Base-by-base conservation (phyloP, 2,888 invertebrate genomes). In the Parnassius apollo region DNA sequence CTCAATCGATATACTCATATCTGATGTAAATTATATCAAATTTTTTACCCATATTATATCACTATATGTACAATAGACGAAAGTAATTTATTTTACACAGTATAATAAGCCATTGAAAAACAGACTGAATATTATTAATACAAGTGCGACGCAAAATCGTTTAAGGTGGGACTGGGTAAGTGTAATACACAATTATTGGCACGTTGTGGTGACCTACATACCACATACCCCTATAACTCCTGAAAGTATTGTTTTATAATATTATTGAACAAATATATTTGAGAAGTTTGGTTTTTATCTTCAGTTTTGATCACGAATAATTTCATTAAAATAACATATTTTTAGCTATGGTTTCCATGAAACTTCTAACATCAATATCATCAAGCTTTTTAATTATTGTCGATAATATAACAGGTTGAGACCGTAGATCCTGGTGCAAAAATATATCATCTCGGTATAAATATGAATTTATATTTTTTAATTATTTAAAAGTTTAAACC, bases 201-300 rank as follows among this genome's bases (percentile, higher is more conserved):
- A 86, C 83, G 78, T 84, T 80, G 76, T 80, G 81, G 82, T 91
- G 91, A 90, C 91, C 91, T 82, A 91, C 44, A 11, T 35, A 8
- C 10, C 11, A 44, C 79, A 84, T 90, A 81, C 76, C 70, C 68
- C 64, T 68, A 44, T 56, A 46, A 65, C 65, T 65, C 42, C 64
- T 52, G 57, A 57, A 59, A 54, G 18, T 22, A n/a, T 45, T 56
- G 35, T 60, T 68, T 56, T 44, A 50, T 64, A 52, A 50, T 49
- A 42, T 53, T 51, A 48, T 8, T 2, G 2, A 48, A n/a, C 7
- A 12, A 48, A n/a, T 48, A 48, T 12, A 44, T 44, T 44, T 35
- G 35, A 7, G 35, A 35, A 7, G 4, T 35, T 35, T 35, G 35
- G 35, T 35, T 44, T 44, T 44, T 44, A n/a, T 13, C 8, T 48